Evolutionary conservation across 1,140 invertebrate genomes (phyloP).

Genomic region (Drosophila grimshawi): DNA sequence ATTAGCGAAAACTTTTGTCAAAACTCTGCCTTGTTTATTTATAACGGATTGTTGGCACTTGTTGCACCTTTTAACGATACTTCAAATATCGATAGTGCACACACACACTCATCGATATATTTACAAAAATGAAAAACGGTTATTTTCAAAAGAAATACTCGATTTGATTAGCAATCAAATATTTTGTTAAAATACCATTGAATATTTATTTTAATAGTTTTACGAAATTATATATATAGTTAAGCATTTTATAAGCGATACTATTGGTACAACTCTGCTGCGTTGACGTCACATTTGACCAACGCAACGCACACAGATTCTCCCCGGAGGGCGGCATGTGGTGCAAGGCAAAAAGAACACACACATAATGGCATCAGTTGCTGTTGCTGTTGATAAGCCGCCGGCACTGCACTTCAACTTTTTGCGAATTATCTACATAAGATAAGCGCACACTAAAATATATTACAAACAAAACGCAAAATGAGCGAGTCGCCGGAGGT

Average conservation of each 20-base stretch:
- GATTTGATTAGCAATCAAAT: too few relatives aligned
- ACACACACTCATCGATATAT: not conserved
- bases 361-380: slow-evolving; percentile 7
- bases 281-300: slow-evolving; percentile 2
- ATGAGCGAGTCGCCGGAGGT: slow-evolving; percentile 81
- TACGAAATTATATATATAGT: too few relatives aligned
- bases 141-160: too few relatives aligned
- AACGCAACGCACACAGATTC: not conserved
- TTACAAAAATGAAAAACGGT: not conserved
- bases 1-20: not conserved
- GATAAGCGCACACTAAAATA: slow-evolving; percentile 15
- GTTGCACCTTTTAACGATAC: not conserved
- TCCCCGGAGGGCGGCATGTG: not conserved
- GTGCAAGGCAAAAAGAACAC: not conserved
- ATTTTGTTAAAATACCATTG: not conserved
- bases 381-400: slow-evolving; percentile 11
- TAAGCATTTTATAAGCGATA: not conserved
- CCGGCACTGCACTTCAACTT: slow-evolving; percentile 3
- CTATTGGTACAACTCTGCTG: not conserved
- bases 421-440: slow-evolving; percentile 7
- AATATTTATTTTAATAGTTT: too few relatives aligned
- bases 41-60: slow-evolving; percentile 19
- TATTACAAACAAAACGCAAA: not conserved
- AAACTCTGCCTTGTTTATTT: slow-evolving; percentile 10
- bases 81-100: not conserved